These are phyloP conservation scores for Belonocnema kinseyi DNA, from an alignment of 1,140 invertebrate species.

Conservation along the genomic window DNA sequence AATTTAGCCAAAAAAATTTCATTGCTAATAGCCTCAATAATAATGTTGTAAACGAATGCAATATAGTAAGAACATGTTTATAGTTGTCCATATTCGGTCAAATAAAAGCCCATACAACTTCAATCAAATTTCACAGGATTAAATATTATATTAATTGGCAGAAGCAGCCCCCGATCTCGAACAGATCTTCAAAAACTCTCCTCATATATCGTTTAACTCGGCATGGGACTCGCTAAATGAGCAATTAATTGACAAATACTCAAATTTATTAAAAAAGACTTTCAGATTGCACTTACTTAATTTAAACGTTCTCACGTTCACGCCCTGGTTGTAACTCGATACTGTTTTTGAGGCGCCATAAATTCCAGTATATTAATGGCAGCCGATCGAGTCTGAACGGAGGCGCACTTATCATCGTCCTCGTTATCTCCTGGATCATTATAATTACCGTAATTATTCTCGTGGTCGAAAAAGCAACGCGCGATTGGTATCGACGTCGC, in stretches of 20 bases:
- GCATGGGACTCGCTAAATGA: neutral
- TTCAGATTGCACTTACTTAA: constrained; percentile 16
- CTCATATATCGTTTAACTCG: too few species aligned
- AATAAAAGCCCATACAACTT: too few species aligned
- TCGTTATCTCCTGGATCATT: constrained; percentile 58
- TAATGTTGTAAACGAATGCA: too few species aligned
- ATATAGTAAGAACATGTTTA: too few species aligned
- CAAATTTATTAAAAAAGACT: neutral
- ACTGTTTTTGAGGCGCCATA: constrained; percentile 15
- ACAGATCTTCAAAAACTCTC: too few species aligned
- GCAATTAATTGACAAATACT: neutral
- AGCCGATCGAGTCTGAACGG: constrained; percentile 17
- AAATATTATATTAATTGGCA: too few species aligned
- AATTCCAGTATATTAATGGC: constrained; percentile 26
- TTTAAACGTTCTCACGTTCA: constrained; percentile 22
- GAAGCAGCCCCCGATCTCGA: too few species aligned
- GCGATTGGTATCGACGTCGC: constrained; percentile 42
- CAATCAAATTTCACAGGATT: too few species aligned
- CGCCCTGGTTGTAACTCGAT: neutral
- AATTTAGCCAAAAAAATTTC: too few species aligned
- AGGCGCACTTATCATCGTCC: constrained; percentile 41
- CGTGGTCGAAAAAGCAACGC: constrained; percentile 55
- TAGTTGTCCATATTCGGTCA: too few species aligned
- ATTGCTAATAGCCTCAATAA: too few species aligned
- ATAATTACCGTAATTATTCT: constrained; percentile 59